Conservation (phyloP, 2,888 invertebrate species). For the Theristus sp. region DNA sequence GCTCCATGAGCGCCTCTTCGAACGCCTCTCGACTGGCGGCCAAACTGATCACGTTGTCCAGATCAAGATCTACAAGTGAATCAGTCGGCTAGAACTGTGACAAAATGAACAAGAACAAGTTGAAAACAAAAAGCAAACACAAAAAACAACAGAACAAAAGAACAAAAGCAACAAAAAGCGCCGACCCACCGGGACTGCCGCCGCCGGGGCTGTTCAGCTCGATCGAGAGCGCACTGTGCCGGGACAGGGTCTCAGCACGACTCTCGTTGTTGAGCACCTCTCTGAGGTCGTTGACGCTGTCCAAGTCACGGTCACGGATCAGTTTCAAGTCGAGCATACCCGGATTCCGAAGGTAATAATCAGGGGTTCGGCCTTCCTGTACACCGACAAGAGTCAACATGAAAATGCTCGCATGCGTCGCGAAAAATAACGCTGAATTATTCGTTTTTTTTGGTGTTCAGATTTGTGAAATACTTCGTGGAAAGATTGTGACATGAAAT, state of each 20-base stretch:
- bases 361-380: conserved; percentile 57
- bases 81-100: no score
- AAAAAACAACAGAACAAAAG: no score
- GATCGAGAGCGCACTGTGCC: background rate
- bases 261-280: background rate
- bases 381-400: conserved; percentile 2
- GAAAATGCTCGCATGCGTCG: no score
- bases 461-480: background rate
- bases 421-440: no score
- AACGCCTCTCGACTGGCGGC: conserved; percentile 10
- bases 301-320: conserved; percentile 18
- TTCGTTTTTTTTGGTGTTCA: background rate
- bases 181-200: no score
- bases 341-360: conserved; percentile 52
- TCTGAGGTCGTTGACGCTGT: background rate
- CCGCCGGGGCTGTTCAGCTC: background rate
- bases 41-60: conserved; percentile 4
- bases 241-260: background rate
- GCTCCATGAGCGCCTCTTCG: conserved; percentile 19
- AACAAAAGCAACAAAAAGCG: no score
- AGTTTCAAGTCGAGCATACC: conserved; percentile 46
- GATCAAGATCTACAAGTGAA: background rate
- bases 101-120: no score
- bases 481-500: background rate
- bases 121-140: no score